Base-by-base conservation (phyloP, 2,113 vertebrate genomes). In the Lampris megalopsis region DNA sequence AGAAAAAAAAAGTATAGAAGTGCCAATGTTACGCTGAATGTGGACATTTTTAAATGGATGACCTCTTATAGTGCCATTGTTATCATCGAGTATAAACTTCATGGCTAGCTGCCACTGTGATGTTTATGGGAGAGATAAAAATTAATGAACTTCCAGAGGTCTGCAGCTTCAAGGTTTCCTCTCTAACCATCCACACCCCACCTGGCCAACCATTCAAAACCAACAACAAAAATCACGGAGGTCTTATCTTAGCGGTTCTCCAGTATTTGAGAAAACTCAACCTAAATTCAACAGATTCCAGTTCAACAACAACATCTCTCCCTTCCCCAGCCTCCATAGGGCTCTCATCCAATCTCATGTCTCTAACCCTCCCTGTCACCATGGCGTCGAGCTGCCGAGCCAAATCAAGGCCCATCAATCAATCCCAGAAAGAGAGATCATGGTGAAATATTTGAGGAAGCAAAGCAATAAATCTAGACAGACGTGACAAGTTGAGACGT, bases 371-470 rank as follows among this genome's bases (percentile, higher is more conserved):
- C 43, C 35, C 35, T 24, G 24, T 63, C 61, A 13, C 45, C 58
- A 41, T 3, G 8, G 38, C 59, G 40, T 72, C 24, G 8, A 47
- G 13, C 47, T 24, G 40, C 40, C n/a, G 60, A n/a, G 13, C 69
- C 59, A 63, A 40, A 72, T 72, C 59, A 35, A 52, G 58, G 48
- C 48, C 53, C 58, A 72, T 72, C 49, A 53, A 72, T 72, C 69
- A 63, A 62, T 41, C 69, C 13, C 47, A 63, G 59, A 62, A 13
- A 35, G 10, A 13, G 9, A 2, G 59, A 68, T 42, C 10, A 52
- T 36, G n/a, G 48, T 8, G 45, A 24, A 47, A n/a, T 45, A 7
- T 7, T 45, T 45, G 7, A 7, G 43, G 43, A 45, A 45, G 7
- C 53, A 3, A 13, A 37, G 36, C 67, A 6, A 9, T 69, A 69